These are phyloP conservation scores for Babyrousa celebensis DNA, from an alignment of 2,797 vertebrate species.

Conservation along the genomic window DNA sequence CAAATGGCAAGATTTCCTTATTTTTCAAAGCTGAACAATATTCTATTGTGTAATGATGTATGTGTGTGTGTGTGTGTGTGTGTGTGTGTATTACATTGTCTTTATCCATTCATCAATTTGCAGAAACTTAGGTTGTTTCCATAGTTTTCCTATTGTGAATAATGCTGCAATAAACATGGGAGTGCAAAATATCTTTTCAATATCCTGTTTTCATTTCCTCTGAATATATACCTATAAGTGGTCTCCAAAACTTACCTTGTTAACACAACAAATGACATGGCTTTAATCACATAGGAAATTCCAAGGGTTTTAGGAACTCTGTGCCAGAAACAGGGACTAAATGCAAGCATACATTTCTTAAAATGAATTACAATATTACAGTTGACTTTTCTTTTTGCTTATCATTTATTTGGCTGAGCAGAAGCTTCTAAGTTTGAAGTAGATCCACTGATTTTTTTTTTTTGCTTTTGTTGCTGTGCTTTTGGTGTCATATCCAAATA, in stretches of 20 bases:
- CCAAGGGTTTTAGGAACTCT: neutral
- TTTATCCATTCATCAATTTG: neutral
- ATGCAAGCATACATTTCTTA: neutral
- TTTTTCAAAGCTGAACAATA: no score
- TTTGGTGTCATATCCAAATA: neutral
- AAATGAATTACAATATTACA: neutral
- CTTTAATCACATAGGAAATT: neutral
- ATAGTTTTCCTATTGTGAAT: neutral
- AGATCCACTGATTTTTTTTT: neutral
- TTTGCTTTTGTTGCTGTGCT: neutral
- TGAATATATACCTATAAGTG: neutral
- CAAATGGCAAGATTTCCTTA: neutral
- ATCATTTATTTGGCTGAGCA: neutral
- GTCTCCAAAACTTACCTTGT: neutral
- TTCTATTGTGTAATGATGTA: neutral
- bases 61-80: no score
- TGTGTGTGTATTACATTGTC: neutral
- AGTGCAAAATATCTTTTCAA: neutral
- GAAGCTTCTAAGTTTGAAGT: neutral
- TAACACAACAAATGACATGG: neutral
- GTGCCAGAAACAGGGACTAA: neutral
- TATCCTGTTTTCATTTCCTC: neutral
- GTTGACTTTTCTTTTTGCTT: neutral
- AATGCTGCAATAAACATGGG: neutral
- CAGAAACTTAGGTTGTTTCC: neutral